Evolutionary conservation across 2,113 vertebrate genomes (phyloP).

Genomic region (Pangasianodon hypophthalmus): DNA sequence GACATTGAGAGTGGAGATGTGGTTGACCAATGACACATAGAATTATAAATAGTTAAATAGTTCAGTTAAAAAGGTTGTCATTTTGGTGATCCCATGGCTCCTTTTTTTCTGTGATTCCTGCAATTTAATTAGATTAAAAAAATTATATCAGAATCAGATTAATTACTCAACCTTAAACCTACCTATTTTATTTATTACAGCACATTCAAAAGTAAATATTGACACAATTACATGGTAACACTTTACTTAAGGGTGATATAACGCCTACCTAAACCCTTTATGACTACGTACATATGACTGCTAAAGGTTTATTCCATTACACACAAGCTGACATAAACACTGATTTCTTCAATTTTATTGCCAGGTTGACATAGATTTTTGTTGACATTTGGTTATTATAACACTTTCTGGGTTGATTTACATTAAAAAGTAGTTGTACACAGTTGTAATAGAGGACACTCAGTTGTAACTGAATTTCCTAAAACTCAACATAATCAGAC

Average conservation of each 20-base stretch:
- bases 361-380: not conserved
- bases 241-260: not conserved
- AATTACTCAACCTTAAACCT: not conserved
- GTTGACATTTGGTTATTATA: not conserved
- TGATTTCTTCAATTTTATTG: not conserved
- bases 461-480: not conserved
- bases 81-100: not conserved
- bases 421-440: not conserved
- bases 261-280: not conserved
- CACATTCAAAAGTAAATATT: not conserved
- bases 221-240: not conserved
- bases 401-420: not conserved
- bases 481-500: not conserved
- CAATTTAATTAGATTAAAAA: not conserved
- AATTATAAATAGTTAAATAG: constrained; percentile 2
- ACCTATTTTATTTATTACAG: not conserved
- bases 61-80: not conserved
- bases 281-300: not conserved
- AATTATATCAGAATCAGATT: not conserved
- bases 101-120: not conserved
- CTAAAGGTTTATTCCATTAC: not conserved
- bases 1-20: not conserved
- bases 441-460: not conserved
- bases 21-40: not conserved
- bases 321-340: not conserved